Conservation (phyloP, 2,113 vertebrate species). For the Chlamydotis undulata region DNA sequence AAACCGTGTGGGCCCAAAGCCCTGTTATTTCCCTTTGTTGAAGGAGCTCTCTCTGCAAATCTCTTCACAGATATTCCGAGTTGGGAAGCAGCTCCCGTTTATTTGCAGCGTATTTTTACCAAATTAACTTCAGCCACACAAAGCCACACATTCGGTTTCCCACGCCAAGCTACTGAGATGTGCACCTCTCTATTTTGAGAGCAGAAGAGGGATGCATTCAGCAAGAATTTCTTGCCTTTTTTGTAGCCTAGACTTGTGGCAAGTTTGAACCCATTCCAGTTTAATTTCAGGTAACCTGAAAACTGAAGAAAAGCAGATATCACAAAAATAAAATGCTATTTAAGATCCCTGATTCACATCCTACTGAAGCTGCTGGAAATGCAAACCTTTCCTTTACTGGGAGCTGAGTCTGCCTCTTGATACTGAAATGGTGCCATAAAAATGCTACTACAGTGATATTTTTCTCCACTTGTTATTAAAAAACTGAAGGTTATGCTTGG, state of each 20-base stretch:
- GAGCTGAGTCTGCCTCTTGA: not conserved
- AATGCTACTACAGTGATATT: not conserved
- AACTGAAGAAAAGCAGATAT: slow-evolving; percentile 31
- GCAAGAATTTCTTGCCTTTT: not conserved
- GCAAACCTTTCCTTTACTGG: not conserved
- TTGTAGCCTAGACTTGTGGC: not conserved
- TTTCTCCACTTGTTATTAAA: not conserved
- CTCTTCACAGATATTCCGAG: not conserved
- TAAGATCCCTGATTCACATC: not conserved
- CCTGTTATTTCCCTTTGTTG: not conserved
- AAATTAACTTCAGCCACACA: not conserved
- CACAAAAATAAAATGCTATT: not conserved
- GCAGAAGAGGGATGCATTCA: not conserved
- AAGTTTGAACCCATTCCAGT: not conserved
- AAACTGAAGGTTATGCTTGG: not conserved
- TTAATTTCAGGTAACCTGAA: not conserved
- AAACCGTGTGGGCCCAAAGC: not conserved
- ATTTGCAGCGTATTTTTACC: not conserved
- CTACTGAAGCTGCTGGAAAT: not conserved
- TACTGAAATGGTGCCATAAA: slow-evolving; percentile 4
- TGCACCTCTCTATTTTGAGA: not conserved
- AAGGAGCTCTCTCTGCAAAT: not conserved
- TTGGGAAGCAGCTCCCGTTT: not conserved
- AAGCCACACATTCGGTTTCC: not conserved
- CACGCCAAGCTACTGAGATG: not conserved